A percentile compares a stretch with the other conserved stretches of the same genome.
Conservation (phyloP, 2,797 vertebrate species). For the Typhlichthys eigenmanni region DNA sequence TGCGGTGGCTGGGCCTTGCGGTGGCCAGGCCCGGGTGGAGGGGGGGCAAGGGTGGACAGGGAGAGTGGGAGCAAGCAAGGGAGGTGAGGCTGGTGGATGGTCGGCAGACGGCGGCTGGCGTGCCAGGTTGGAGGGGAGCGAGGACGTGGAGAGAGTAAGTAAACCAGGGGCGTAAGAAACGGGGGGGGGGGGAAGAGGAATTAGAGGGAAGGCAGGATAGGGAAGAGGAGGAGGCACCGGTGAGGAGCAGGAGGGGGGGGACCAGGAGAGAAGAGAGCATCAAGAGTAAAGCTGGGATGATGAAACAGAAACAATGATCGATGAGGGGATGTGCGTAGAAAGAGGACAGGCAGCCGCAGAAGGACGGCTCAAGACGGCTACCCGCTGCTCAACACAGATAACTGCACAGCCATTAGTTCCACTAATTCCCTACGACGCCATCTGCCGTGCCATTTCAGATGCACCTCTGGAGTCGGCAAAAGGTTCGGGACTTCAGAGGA, state of each 20-base stretch:
- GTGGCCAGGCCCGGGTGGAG: too few species aligned
- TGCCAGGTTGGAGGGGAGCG: too few species aligned
- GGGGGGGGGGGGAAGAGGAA: too few species aligned
- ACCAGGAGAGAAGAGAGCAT: not conserved
- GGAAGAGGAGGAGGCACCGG: not conserved
- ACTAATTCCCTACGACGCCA: conserved; percentile 71
- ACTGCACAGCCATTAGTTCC: conserved; percentile 67
- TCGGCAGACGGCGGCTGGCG: too few species aligned
- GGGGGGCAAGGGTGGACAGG: too few species aligned
- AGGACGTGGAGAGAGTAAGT: too few species aligned
- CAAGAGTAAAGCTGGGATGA: not conserved
- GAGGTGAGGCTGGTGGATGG: too few species aligned
- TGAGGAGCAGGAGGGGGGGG: not conserved
- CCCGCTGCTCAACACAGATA: conserved; percentile 58
- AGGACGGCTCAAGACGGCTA: conserved; percentile 60
- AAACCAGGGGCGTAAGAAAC: too few species aligned
- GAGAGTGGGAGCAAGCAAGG: too few species aligned
- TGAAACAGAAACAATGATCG: conserved; percentile 8
- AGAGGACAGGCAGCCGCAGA: conserved; percentile 50
- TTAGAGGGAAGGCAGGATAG: not conserved
- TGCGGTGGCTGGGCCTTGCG: too few species aligned
- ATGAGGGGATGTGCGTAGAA: conserved; percentile 15
- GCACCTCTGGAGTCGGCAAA: conserved; percentile 67
- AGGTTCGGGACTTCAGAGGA: conserved; percentile 57
- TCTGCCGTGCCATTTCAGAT: conserved; percentile 68